Conservation (phyloP, 2,113 vertebrate genomes). For the Sceloporus undulatus region DNA sequence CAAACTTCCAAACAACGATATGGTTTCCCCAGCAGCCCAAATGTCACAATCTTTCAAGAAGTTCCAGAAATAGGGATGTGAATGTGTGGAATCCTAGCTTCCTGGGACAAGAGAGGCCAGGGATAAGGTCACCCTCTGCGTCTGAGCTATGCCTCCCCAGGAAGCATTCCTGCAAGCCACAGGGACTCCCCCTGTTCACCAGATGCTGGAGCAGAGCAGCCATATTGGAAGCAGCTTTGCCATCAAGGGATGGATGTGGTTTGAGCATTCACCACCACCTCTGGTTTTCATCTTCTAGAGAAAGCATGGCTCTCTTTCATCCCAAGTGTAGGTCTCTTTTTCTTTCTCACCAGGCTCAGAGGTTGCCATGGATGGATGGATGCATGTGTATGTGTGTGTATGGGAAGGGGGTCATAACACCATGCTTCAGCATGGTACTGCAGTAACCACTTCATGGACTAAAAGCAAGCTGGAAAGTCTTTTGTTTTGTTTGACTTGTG, state of each 20-base stretch:
- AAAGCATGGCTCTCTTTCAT: not conserved
- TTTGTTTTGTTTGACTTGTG: not conserved
- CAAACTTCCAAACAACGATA: fast-evolving
- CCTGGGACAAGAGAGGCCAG: fast-evolving
- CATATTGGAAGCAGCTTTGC: not conserved
- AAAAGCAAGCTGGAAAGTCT: not conserved
- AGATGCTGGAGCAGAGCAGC: not conserved
- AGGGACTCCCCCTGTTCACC: not conserved
- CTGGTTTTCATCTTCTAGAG: not conserved
- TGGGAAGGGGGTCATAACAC: too few species aligned
- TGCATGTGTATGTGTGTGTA: too few species aligned
- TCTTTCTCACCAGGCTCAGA: not conserved
- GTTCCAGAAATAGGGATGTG: fast-evolving
- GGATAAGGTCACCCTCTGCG: fast-evolving
- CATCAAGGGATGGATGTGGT: not conserved
- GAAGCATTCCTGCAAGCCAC: too few species aligned
- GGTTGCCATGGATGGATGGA: not conserved
- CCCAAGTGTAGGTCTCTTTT: not conserved
- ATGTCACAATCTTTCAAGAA: not conserved
- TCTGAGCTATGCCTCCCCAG: not conserved
- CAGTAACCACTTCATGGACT: not conserved
- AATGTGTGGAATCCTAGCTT: not conserved
- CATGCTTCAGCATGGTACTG: too few species aligned
- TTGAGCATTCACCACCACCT: fast-evolving
- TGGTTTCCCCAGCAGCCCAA: not conserved